Conservation (phyloP, 2,113 vertebrate genomes). For the Cryptomyrus ogoouensis region DNA sequence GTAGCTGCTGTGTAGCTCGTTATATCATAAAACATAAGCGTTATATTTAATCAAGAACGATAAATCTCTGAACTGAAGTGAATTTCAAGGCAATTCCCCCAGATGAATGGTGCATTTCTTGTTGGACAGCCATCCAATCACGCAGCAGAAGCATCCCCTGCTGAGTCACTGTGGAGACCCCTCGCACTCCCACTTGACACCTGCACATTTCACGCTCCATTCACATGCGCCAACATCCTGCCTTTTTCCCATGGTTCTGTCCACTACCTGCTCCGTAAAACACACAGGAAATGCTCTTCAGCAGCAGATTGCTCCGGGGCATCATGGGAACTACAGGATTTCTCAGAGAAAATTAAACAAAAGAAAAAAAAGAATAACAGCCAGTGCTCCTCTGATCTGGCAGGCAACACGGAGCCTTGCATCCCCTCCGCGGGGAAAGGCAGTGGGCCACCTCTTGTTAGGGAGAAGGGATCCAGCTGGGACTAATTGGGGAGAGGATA, state of each 20-base stretch:
- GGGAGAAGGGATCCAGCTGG: slow-evolving; percentile 6
- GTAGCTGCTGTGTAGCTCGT: background rate
- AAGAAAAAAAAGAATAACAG: background rate
- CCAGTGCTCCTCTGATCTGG: background rate
- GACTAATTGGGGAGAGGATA: slow-evolving; percentile 6
- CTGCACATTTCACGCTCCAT: background rate
- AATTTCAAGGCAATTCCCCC: background rate
- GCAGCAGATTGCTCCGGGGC: background rate
- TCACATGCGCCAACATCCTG: background rate
- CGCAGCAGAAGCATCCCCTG: background rate
- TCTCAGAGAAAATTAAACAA: background rate
- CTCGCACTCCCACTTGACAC: background rate
- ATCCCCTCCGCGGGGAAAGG: background rate
- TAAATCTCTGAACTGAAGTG: background rate
- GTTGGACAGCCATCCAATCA: background rate
- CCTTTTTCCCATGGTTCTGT: background rate
- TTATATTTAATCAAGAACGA: background rate
- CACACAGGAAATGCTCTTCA: background rate
- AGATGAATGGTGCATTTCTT: background rate
- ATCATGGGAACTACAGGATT: background rate
- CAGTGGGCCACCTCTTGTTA: background rate
- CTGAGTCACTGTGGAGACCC: background rate
- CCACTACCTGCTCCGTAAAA: background rate
- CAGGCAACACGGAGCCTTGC: background rate
- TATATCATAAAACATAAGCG: background rate